phyloP scores from a whole-genome alignment of 2,888 invertebrate species.

The Mycalesis mineus region DNA sequence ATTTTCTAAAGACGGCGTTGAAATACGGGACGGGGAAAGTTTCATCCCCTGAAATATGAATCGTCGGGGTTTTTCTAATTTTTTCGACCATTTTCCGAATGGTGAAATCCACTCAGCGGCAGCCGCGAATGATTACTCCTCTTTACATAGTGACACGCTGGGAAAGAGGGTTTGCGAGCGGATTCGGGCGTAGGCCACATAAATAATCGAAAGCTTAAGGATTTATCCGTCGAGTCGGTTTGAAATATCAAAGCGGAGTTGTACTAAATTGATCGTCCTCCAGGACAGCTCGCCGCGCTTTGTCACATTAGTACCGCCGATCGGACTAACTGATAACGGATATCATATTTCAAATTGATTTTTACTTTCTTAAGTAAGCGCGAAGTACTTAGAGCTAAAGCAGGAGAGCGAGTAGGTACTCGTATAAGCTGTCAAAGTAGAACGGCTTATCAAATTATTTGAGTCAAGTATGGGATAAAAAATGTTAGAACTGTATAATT shows the following conservation, averaged over 20 bases:
- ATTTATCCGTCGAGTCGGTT: constrained; percentile 46
- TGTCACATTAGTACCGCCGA: constrained; percentile 16
- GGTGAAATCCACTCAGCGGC: constrained; percentile 67
- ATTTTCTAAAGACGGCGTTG: constrained; percentile 26
- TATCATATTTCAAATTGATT: constrained; percentile 6
- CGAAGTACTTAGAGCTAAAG: neutral
- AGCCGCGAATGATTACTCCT: constrained; percentile 69
- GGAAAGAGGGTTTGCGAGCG: constrained; percentile 36
- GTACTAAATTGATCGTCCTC: constrained; percentile 55
- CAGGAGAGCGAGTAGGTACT: neutral
- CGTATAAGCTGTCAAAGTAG: too few relatives aligned
- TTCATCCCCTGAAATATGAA: constrained; percentile 57
- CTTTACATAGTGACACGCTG: constrained; percentile 50
- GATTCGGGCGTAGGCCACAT: constrained; percentile 52
- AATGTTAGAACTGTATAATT: too few relatives aligned
- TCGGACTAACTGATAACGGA: constrained; percentile 13
- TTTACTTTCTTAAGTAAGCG: neutral
- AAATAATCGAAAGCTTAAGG: constrained; percentile 71
- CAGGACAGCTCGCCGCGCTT: constrained; percentile 22
- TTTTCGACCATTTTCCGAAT: constrained; percentile 66
- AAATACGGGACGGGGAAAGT: constrained; percentile 36
- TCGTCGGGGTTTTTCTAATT: constrained; percentile 59
- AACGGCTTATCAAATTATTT: too few relatives aligned
- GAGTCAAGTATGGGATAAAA: too few relatives aligned
- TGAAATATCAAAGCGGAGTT: constrained; percentile 56